Percentiles rank a stretch among this genome's conserved stretches.
Conservation (phyloP, 2,888 invertebrate genomes). For the Xestia xanthographa region DNA sequence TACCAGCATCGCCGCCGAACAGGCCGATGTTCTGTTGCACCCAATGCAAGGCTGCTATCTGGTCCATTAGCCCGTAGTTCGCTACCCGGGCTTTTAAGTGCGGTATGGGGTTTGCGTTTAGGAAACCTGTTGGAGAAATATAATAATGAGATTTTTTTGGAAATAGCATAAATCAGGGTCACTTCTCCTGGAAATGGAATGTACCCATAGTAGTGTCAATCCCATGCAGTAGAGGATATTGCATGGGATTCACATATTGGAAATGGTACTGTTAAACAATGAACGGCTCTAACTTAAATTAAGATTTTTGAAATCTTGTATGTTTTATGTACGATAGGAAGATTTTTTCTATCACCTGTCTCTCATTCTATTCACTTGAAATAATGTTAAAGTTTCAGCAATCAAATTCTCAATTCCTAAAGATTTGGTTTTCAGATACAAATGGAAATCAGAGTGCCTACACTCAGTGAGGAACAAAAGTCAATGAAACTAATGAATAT, state of each 20-base stretch:
- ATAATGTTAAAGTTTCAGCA: not conserved
- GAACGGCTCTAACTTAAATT: not conserved
- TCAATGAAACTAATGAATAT: not conserved
- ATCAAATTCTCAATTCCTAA: not conserved
- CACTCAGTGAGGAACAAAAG: no score
- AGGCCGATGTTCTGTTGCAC: slow-evolving; percentile 98
- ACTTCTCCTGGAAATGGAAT: not conserved
- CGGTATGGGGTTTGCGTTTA: slow-evolving; percentile 97
- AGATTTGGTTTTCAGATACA: not conserved
- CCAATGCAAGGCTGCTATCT: slow-evolving; percentile 99
- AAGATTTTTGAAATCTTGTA: not conserved
- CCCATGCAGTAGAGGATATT: not conserved
- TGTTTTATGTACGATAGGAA: not conserved
- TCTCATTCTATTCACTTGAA: not conserved
- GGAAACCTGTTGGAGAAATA: slow-evolving; percentile 92
- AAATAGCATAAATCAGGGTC: not conserved
- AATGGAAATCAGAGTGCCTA: not conserved
- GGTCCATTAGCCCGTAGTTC: slow-evolving; percentile 99
- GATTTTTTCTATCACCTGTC: no score
- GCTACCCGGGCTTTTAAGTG: slow-evolving; percentile 96
- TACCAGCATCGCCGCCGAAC: slow-evolving; percentile 98
- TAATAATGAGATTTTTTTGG: not conserved
- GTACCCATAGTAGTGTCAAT: not conserved
- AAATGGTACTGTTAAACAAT: not conserved
- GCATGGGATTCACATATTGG: not conserved